Evolutionary conservation across 2,888 invertebrate species (phyloP).

Genomic region (Drosophila merina): DNA sequence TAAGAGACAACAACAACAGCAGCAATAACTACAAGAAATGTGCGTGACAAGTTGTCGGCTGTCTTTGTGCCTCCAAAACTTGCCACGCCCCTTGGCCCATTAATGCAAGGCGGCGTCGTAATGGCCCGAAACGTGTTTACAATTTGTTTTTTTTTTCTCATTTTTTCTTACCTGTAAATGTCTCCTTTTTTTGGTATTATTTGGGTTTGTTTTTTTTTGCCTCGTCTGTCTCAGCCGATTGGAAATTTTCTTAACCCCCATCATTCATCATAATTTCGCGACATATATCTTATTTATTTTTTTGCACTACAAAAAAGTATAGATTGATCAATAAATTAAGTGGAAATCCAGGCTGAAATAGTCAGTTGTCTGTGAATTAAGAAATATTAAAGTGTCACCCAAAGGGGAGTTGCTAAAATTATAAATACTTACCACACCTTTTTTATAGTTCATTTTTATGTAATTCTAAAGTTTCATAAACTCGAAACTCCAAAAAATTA

Average conservation of each 20-base stretch:
- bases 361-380: no score
- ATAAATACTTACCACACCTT: no score
- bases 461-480: no score
- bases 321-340: conserved; percentile 34
- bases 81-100: conserved; percentile 57
- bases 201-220: conserved; percentile 15
- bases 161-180: conserved; percentile 10
- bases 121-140: conserved; percentile 67
- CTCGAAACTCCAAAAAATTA: no score
- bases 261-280: conserved; percentile 43
- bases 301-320: conserved; percentile 1
- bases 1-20: conserved; percentile 58
- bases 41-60: conserved; percentile 71
- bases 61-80: conserved; percentile 42
- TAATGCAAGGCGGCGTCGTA: conserved; percentile 41
- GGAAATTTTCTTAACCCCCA: conserved; percentile 27
- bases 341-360: conserved; percentile 12
- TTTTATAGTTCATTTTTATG: no score
- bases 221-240: conserved; percentile 25
- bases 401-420: no score
- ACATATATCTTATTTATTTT: conserved; percentile 17
- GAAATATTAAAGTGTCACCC: no score
- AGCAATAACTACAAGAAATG: conserved; percentile 52
- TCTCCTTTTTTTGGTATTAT: conserved; percentile 31
- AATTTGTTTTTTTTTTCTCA: conserved; percentile 53